Base-by-base conservation (phyloP, 2,888 invertebrate genomes). In the Slavum lentiscoides region DNA sequence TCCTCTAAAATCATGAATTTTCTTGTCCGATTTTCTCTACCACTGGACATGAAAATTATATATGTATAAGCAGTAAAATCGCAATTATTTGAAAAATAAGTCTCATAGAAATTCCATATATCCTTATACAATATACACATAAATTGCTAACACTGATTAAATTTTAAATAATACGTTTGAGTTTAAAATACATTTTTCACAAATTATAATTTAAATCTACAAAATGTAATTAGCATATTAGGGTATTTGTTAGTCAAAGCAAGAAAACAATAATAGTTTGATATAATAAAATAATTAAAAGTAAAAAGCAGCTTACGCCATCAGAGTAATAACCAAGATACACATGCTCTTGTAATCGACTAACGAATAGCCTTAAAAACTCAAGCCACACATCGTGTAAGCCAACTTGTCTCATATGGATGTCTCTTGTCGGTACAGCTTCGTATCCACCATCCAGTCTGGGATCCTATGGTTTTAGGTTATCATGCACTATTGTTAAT, bases 381-480 rank as follows among this genome's bases (percentile, higher is more conserved):
- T 89, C 87, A 80, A 91, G 86, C 92, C 92, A 93, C 81, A 87
- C 86, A 15, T 88, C 86, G 61, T 89, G 88, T 83, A 89, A 88
- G 62, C 88, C 90, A 80, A 92, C 88, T 87, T 92, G 91, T 84
- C 88, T 91, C 90, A 92, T 90, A 85, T 92, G 92, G 84, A 91
- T 91, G 86, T 92, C 92, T 83, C 91, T 88, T 0, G 92, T 92
- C 37, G 89, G 89, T 37, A 88, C 88, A 69, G 87, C 87, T 84
- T 89, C 88, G 84, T 88, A 88, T 83, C 88, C 88, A 82, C 86
- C 86, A 76, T 86, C 86, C 82, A 88, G 84, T 82, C 88, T 85
- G 62, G 86, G 84, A 84, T 88, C 87, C 87, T 88, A 84, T 0
- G 43, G 23, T 80, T 80, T 43, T 19, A 55, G 30, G 70, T 80